Conservation (phyloP, 64 coral and sea anemone genomes). For the Montipora sp. region DNA sequence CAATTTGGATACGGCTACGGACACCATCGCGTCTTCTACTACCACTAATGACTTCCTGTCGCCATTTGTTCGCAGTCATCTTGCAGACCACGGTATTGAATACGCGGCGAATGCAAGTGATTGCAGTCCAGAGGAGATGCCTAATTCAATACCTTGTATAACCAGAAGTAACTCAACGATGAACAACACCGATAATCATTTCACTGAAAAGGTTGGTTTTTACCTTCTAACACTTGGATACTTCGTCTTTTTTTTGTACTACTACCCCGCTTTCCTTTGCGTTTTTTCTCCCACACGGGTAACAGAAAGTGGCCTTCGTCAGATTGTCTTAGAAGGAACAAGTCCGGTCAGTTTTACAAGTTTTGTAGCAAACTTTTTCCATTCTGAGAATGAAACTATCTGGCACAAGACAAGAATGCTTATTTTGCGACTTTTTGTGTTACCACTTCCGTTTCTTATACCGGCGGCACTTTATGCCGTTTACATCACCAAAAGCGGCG, state of each 20-base stretch:
- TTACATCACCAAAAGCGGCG: too few species aligned
- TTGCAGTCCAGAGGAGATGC: too few species aligned
- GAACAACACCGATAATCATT: too few species aligned
- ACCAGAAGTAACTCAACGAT: too few species aligned
- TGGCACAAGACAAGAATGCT: neutral
- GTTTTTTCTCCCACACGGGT: neutral
- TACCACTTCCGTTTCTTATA: neutral
- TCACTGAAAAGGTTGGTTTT: too few species aligned
- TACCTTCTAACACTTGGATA: too few species aligned
- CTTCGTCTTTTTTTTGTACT: neutral
- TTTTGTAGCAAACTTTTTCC: neutral
- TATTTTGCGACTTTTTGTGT: neutral
- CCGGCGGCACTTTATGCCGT: neutral
- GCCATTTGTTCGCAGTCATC: too few species aligned
- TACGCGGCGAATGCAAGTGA: too few species aligned
- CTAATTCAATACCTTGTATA: too few species aligned
- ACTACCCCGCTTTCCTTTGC: neutral
- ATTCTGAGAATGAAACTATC: neutral
- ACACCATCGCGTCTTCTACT: neutral
- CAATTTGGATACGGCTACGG: neutral
- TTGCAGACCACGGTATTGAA: too few species aligned
- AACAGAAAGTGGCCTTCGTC: neutral
- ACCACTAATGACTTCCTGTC: too few species aligned
- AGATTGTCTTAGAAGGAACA: neutral
- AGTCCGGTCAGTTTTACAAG: constrained; percentile 6